Evolutionary conservation across 2,113 vertebrate genomes (phyloP).

Genomic region (Platichthys flesus): DNA sequence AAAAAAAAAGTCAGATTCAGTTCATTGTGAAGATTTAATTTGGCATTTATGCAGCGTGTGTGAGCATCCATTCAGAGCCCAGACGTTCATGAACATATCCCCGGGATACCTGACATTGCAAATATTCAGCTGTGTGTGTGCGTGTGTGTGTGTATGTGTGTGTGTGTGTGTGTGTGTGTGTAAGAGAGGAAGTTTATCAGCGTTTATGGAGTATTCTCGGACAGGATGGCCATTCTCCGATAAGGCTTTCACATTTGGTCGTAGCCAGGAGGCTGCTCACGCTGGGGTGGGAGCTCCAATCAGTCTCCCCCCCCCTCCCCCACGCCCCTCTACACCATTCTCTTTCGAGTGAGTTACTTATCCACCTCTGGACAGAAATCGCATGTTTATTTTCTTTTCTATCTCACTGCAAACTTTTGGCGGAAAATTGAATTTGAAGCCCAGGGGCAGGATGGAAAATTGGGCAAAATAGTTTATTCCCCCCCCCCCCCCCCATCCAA

Average conservation of each 20-base stretch:
- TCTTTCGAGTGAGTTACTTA: constrained; percentile 82
- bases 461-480: constrained; percentile 84
- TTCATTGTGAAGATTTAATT: constrained; percentile 5
- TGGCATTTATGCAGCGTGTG: not conserved
- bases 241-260: constrained; percentile 72
- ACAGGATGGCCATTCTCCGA: constrained; percentile 71
- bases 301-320: constrained; percentile 53
- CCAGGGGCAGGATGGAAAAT: constrained; percentile 85
- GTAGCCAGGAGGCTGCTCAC: constrained; percentile 68
- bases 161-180: constrained; percentile 12
- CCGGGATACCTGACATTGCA: constrained; percentile 33
- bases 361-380: constrained; percentile 79
- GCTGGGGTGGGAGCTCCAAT: constrained; percentile 59
- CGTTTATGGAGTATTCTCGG: constrained; percentile 52
- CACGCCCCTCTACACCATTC: constrained; percentile 53
- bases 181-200: constrained; percentile 59
- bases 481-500: constrained; percentile 61
- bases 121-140: constrained; percentile 21
- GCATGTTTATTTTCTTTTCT: constrained; percentile 79
- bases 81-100: constrained; percentile 33
- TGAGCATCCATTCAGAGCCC: constrained; percentile 7
- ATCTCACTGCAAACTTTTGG: constrained; percentile 77
- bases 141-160: not conserved
- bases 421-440: constrained; percentile 89
- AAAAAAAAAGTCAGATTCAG: not conserved